phyloP scores from a whole-genome alignment of 2,113 vertebrate genomes.

The Hyla sarda region DNA sequence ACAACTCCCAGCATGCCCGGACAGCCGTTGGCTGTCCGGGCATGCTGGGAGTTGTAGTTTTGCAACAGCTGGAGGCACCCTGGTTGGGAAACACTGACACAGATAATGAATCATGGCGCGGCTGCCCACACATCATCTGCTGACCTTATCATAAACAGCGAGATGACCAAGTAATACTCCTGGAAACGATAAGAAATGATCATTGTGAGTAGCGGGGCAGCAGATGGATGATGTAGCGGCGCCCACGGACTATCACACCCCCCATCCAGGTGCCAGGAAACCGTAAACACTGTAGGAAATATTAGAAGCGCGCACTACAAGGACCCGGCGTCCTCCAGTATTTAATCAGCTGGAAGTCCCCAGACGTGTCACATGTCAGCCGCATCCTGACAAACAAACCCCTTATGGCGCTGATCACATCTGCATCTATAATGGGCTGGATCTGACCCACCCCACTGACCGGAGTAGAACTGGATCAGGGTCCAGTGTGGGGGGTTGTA shows the following conservation, averaged over 20 bases:
- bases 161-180: neutral
- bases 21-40: too few species aligned
- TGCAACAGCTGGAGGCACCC: too few species aligned
- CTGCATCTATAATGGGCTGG: neutral
- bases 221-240: neutral
- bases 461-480: too few species aligned
- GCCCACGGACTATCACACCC: neutral
- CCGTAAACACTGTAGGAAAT: neutral
- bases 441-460: neutral
- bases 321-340: neutral
- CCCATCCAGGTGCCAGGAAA: neutral
- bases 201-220: neutral
- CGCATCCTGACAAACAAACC: neutral
- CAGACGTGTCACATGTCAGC: neutral
- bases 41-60: too few species aligned
- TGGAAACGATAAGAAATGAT: neutral
- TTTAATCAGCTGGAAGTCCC: neutral
- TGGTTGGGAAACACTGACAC: too few species aligned
- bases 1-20: too few species aligned
- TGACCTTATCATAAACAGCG: neutral
- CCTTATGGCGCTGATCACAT: neutral
- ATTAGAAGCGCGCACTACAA: neutral
- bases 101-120: neutral
- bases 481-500: too few species aligned
- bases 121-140: neutral